Base-by-base conservation (phyloP, 2,888 invertebrate species). In the Hypolimnas misippus region DNA sequence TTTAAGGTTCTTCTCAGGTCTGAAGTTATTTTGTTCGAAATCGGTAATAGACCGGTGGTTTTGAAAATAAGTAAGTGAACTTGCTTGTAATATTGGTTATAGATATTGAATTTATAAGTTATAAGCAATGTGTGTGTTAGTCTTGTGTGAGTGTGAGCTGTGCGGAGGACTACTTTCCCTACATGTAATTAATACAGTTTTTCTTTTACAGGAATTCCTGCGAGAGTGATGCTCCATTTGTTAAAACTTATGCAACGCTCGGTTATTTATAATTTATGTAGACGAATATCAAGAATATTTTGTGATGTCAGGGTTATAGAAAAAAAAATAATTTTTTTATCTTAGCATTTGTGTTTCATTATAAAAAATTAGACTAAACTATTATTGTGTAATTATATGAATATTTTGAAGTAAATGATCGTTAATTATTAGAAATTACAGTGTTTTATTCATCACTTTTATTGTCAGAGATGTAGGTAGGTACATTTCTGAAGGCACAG, bases 161-260 rank as follows among this genome's bases (percentile, higher is more conserved):
- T n/a, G n/a, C n/a, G n/a, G n/a, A n/a, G n/a, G n/a, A n/a, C n/a
- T 33, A 33, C 8, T 2, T 33, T 10, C 1, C 10, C 33, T 33
- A 6, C 2, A 33, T 33, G 33, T 12, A 33, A 33, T 33, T 33
- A 12, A 33, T 33, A 33, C 6, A 12, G 8, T 33, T 33, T 33
- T 33, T 33, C 33, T 33, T 33, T 33, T 33, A 93, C 94, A 97
- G 97, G 93, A 96, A 96, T 89, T 94, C 95, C 87, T 96, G 96
- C 93, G 95, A 95, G 90, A 95, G 95, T 92, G 97, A 97, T 89
- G 94, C 96, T 87, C 96, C 97, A 84, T 97, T 97, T 93, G 97
- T 97, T 92, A 97, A 97, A 95, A 97, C 97, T 83, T 97, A 97
- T 89, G 96, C 97, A 87, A 97, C 97, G 77, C 94, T 97, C 89